phyloP scores from a whole-genome alignment of 2,888 invertebrate species.

The Drosophila prolongata region DNA sequence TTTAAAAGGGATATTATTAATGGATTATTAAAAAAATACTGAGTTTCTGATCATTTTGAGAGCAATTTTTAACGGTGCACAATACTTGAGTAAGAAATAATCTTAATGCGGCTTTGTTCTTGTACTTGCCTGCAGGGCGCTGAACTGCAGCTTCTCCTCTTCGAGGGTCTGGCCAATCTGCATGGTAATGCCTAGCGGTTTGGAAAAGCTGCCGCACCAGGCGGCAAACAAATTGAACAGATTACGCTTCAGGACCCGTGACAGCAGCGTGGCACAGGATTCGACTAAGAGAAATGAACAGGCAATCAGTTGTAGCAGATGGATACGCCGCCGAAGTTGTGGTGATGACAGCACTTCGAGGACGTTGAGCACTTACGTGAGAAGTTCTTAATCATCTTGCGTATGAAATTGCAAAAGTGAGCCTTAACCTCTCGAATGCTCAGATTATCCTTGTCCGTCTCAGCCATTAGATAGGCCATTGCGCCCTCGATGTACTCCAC shows the following conservation, averaged over 20 bases:
- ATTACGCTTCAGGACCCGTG: constrained; percentile 93
- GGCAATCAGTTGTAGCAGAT: constrained; percentile 16
- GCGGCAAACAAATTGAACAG: constrained; percentile 96
- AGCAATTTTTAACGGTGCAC: background rate
- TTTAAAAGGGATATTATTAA: no score
- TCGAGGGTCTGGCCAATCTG: constrained; percentile 84
- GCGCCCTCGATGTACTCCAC: constrained; percentile 98
- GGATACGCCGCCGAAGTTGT: constrained; percentile 9
- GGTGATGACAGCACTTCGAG: constrained; percentile 15
- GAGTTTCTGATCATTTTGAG: background rate
- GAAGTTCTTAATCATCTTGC: constrained; percentile 96
- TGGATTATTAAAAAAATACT: no score
- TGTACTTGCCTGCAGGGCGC: constrained; percentile 86
- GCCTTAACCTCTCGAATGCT: constrained; percentile 95
- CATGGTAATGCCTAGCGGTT: constrained; percentile 86
- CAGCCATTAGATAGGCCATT: constrained; percentile 94
- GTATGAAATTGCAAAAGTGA: constrained; percentile 97
- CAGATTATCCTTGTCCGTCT: constrained; percentile 96
- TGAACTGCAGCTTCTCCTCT: constrained; percentile 87
- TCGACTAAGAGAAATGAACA: constrained; percentile 88
- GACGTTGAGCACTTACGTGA: constrained; percentile 88
- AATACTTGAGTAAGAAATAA: constrained; percentile 4
- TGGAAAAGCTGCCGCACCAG: constrained; percentile 96
- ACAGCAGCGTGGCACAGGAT: constrained; percentile 92
- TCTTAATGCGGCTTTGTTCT: constrained; percentile 14